phyloP scores from a whole-genome alignment of 2,797 vertebrate genomes.

The Crenuchus spilurus region DNA sequence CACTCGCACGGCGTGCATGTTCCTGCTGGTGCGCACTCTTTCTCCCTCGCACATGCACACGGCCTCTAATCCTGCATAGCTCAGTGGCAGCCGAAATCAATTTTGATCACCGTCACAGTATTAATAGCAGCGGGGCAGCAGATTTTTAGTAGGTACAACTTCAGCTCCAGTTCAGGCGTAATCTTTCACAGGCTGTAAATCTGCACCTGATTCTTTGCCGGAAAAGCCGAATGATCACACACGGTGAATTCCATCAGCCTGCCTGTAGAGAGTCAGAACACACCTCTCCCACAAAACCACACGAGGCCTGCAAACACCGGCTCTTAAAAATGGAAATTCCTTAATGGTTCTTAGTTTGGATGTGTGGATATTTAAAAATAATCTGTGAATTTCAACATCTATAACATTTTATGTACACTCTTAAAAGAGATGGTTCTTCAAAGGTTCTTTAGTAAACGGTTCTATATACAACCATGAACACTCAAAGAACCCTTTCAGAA shows the following conservation, averaged over 20 bases:
- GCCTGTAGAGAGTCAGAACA: neutral
- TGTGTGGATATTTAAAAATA: too few species aligned
- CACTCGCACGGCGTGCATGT: neutral
- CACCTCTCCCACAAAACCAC: neutral
- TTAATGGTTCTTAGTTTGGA: too few species aligned
- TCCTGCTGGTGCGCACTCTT: neutral
- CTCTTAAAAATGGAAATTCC: too few species aligned
- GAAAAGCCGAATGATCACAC: conserved; percentile 8
- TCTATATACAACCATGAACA: too few species aligned
- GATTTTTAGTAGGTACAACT: conserved; percentile 14
- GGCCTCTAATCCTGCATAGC: conserved; percentile 62
- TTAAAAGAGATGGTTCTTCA: too few species aligned
- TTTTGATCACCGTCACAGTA: conserved; percentile 60
- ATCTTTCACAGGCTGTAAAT: conserved; percentile 34
- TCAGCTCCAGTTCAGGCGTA: neutral
- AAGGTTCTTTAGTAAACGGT: too few species aligned
- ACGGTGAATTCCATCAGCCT: conserved; percentile 3
- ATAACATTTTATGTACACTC: too few species aligned
- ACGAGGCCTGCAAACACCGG: neutral
- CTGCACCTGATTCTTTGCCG: conserved; percentile 47
- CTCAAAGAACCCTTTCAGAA: too few species aligned
- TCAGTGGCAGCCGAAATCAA: conserved; percentile 64
- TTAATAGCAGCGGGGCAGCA: conserved; percentile 40
- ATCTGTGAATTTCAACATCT: too few species aligned
- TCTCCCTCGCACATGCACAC: conserved; percentile 40